Evolutionary conservation across 2,797 vertebrate species (phyloP).

Genomic region (Karalla daura): DNA sequence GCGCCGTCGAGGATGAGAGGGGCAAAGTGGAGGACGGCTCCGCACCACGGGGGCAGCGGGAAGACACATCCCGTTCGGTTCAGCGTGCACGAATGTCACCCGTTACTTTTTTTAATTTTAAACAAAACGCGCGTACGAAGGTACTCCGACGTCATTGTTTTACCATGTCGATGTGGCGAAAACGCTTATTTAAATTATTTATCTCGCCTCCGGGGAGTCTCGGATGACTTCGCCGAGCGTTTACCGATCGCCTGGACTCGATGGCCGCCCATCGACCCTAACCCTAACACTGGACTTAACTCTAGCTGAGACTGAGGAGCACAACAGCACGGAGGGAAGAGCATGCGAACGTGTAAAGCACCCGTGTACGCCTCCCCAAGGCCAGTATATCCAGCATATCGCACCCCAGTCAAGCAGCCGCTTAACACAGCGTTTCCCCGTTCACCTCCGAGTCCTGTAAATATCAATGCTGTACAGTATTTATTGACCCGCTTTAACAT

Average conservation of each 20-base stretch:
- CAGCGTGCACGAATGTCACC: conserved; percentile 26
- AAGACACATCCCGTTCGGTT: conserved; percentile 41
- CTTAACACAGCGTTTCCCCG: too few species aligned
- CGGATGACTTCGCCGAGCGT: conserved; percentile 39
- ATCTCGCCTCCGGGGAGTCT: conserved; percentile 16
- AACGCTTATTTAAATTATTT: conserved; percentile 55
- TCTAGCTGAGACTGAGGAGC: conserved; percentile 39
- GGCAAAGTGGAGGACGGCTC: neutral
- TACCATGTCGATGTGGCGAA: conserved; percentile 24
- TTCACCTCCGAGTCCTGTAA: conserved; percentile 51
- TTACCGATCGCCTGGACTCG: conserved; percentile 27
- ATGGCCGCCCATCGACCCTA: conserved; percentile 15
- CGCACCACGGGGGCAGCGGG: conserved; percentile 41
- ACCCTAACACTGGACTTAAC: neutral
- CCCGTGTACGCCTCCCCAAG: conserved; percentile 14
- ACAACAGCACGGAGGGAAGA: conserved; percentile 32
- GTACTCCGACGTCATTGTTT: conserved; percentile 2
- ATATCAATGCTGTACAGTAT: conserved; percentile 80
- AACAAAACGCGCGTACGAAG: neutral
- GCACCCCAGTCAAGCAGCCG: too few species aligned
- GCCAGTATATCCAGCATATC: conserved; percentile 30
- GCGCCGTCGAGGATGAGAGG: neutral
- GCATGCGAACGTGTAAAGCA: conserved; percentile 27
- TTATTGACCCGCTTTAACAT: conserved; percentile 65
- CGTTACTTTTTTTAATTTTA: conserved; percentile 17